phyloP scores from a whole-genome alignment of 2,888 invertebrate genomes.

The Elgonia sp. region DNA sequence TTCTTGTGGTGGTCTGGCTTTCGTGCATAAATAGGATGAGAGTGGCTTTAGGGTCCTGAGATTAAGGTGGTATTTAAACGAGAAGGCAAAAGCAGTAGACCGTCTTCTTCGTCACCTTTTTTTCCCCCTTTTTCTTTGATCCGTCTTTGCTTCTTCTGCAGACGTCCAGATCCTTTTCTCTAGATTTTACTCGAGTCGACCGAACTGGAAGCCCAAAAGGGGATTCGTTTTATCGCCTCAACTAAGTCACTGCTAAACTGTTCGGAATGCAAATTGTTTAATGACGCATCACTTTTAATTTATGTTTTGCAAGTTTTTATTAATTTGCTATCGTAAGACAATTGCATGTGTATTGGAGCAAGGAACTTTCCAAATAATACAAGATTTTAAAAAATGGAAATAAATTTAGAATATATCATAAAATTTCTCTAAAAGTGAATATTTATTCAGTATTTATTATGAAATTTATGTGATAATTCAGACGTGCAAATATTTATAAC shows the following conservation, averaged over 20 bases:
- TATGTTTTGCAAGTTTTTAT: conserved; percentile 49
- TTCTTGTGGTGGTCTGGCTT: conserved; percentile 72
- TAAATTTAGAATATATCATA: no score
- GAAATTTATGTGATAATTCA: no score
- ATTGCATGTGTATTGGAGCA: not conserved
- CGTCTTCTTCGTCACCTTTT: conserved; percentile 67
- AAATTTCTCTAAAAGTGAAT: no score
- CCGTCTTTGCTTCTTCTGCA: conserved; percentile 51
- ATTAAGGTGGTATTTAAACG: conserved; percentile 83
- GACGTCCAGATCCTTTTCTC: conserved; percentile 66
- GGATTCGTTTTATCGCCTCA: conserved; percentile 59
- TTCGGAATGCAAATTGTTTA: conserved; percentile 66
- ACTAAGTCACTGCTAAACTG: conserved; percentile 63
- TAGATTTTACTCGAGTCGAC: conserved; percentile 20
- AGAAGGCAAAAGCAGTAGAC: conserved; percentile 69
- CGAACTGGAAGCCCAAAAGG: conserved; percentile 30
- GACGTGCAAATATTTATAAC: no score
- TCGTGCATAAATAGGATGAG: conserved; percentile 73
- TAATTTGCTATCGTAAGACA: conserved; percentile 44
- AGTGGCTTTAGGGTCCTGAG: conserved; percentile 72
- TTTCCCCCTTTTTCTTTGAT: conserved; percentile 56
- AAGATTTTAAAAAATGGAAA: no score
- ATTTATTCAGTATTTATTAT: no score
- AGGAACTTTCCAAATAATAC: no score
- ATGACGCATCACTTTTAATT: conserved; percentile 59